phyloP scores from a whole-genome alignment of 2,113 vertebrate species.

The Drymodes brunneopygia region DNA sequence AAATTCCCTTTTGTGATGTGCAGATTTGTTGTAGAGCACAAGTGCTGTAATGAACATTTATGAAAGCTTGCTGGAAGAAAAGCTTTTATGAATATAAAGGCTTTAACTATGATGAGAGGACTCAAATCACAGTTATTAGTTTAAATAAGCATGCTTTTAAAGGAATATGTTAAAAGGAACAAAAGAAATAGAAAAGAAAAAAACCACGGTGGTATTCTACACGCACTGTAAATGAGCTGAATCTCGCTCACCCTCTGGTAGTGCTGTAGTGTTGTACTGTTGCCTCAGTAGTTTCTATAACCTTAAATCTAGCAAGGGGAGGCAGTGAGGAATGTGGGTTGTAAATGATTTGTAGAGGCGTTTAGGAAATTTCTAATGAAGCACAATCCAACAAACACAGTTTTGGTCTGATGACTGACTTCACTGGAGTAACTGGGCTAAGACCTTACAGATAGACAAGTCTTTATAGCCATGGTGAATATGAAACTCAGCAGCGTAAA shows the following conservation, averaged over 20 bases:
- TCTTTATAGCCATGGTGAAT: background rate
- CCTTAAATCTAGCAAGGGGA: background rate
- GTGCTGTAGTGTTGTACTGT: background rate
- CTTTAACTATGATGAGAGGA: background rate
- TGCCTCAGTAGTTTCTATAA: background rate
- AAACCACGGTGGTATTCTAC: background rate
- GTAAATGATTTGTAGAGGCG: background rate
- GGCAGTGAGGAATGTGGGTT: background rate
- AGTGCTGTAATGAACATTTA: background rate
- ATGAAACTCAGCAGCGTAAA: background rate
- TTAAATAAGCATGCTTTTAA: constrained; percentile 5
- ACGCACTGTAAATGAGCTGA: background rate
- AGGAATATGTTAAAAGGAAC: background rate
- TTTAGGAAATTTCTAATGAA: background rate
- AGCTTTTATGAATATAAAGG: background rate
- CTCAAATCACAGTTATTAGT: constrained; percentile 12
- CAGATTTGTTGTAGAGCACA: background rate
- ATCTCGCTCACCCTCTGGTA: background rate
- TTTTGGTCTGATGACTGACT: background rate
- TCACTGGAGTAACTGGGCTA: background rate
- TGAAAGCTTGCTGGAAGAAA: constrained; percentile 1
- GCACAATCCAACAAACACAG: background rate
- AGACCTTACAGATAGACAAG: background rate
- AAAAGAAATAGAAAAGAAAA: background rate
- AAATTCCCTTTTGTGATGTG: constrained; percentile 6